Conservation (phyloP, 2,888 invertebrate genomes). For the Eurytoma adleriae region DNA sequence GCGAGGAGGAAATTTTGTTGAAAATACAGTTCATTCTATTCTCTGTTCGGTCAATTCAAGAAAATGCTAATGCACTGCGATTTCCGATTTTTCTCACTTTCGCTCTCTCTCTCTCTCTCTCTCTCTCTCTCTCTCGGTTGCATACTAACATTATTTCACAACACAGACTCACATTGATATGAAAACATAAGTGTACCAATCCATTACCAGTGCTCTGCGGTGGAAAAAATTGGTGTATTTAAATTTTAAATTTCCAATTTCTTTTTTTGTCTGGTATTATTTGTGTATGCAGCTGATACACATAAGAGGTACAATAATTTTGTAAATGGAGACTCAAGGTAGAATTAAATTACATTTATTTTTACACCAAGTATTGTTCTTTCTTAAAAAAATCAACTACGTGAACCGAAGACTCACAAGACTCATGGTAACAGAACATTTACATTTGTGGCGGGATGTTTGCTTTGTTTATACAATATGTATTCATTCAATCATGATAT, state of each 20-base stretch:
- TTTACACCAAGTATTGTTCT: no score
- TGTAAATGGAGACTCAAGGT: no score
- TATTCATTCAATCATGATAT: not conserved
- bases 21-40: constrained; percentile 29
- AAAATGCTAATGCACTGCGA: constrained; percentile 18
- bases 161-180: constrained; percentile 23
- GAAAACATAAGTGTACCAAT: constrained; percentile 30
- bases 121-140: constrained; percentile 7
- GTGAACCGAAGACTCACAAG: constrained; percentile 40
- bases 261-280: no score
- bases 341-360: no score
- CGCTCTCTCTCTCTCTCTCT: constrained; percentile 9
- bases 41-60: constrained; percentile 13
- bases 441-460: constrained; percentile 19
- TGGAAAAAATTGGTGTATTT: not conserved
- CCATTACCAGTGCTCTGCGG: constrained; percentile 5
- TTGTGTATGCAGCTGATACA: no score
- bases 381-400: not conserved
- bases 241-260: no score
- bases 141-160: constrained; percentile 5
- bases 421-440: constrained; percentile 48
- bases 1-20: constrained; percentile 44
- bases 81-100: constrained; percentile 8
- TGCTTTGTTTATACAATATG: constrained; percentile 23
- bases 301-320: no score